phyloP scores from a whole-genome alignment of 2,113 vertebrate species.

The Lonchura striata region DNA sequence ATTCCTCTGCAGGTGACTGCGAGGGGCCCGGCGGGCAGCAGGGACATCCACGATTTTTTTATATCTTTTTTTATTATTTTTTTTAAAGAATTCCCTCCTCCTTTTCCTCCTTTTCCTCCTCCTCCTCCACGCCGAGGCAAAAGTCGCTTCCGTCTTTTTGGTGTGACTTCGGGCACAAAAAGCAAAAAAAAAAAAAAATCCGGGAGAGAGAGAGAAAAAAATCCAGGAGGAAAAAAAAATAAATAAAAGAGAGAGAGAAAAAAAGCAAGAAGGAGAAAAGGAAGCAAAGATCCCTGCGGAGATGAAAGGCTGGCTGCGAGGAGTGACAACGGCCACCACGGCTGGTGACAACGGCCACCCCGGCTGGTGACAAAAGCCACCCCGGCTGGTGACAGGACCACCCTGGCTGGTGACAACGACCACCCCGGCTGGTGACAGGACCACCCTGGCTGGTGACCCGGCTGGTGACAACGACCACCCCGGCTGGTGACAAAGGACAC shows the following conservation, averaged over 20 bases:
- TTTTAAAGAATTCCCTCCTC: not conserved
- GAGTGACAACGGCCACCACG: not conserved
- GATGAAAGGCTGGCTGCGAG: constrained; percentile 28
- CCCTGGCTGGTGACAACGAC: not conserved
- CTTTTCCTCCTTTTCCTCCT: not conserved
- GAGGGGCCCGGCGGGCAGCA: not conserved
- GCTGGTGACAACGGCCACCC: not conserved
- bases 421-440: not conserved
- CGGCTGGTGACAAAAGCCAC: not conserved
- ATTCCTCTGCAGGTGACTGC: constrained; percentile 40
- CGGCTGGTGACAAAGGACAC: not conserved
- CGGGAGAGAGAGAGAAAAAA: not conserved
- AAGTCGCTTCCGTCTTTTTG: not conserved
- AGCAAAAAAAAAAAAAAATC: too few relatives aligned
- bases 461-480: not conserved
- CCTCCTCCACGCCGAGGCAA: not conserved
- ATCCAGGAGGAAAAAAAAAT: not conserved
- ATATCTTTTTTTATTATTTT: not conserved
- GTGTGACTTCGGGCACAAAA: not conserved
- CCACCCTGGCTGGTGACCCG: too few relatives aligned
- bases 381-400: not conserved
- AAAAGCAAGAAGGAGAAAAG: not conserved
- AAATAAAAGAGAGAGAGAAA: not conserved
- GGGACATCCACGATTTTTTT: not conserved
- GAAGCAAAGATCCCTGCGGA: constrained; percentile 13